A percentile compares a stretch with the other conserved stretches of the same genome.
Conservation (phyloP, 2,888 invertebrate genomes). For the Clanis bilineata region DNA sequence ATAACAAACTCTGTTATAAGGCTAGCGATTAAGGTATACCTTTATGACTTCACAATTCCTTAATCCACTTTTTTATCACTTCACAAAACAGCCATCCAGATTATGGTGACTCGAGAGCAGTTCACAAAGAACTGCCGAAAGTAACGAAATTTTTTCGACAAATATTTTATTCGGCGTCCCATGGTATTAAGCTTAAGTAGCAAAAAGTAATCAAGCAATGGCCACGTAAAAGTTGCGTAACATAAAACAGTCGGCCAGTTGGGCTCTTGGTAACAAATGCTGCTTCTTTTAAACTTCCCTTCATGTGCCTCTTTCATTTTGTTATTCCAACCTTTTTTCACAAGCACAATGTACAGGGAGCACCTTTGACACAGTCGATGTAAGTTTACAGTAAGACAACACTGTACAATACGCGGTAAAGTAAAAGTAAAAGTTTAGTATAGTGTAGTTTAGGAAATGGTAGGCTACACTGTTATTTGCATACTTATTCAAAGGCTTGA, state of each 20-base stretch:
- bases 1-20: too few species aligned
- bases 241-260: constrained; percentile 28
- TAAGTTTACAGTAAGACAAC: neutral
- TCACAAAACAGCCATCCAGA: neutral
- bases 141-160: constrained; percentile 23
- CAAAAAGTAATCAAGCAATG: constrained; percentile 35
- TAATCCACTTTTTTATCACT: neutral
- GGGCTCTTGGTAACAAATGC: constrained; percentile 50
- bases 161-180: constrained; percentile 19
- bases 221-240: constrained; percentile 27
- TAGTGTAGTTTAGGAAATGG: too few species aligned
- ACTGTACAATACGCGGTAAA: too few species aligned
- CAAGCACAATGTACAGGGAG: constrained; percentile 46
- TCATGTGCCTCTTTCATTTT: constrained; percentile 54
- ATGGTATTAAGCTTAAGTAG: constrained; percentile 10
- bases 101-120: neutral
- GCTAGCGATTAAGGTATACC: too few species aligned
- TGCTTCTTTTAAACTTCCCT: constrained; percentile 51
- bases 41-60: neutral
- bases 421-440: too few species aligned
- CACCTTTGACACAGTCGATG: neutral
- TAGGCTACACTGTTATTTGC: too few species aligned
- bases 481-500: too few species aligned
- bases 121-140: neutral
- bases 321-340: constrained; percentile 58